A percentile compares a stretch with the other conserved stretches of the same genome.
phyloP scores from a whole-genome alignment of 2,113 vertebrate species.

The Phalacrocorax pelagicus region DNA sequence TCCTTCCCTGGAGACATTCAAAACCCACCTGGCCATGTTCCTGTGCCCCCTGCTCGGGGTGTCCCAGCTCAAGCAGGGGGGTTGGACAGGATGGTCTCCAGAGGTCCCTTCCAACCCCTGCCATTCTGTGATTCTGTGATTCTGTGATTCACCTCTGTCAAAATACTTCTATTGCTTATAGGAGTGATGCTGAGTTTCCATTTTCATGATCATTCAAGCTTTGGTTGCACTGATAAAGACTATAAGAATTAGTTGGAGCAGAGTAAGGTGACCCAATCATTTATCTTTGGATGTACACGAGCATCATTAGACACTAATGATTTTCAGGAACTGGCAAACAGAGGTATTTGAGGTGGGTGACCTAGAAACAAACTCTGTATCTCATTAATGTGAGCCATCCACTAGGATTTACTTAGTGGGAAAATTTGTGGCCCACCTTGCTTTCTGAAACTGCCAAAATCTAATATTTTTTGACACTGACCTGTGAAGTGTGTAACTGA shows the following conservation, averaged over 20 bases:
- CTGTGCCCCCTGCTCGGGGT: too few relatives aligned
- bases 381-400: neutral
- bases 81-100: too few relatives aligned
- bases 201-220: neutral
- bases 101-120: too few relatives aligned
- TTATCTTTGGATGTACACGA: neutral
- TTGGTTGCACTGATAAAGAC: neutral
- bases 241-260: neutral
- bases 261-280: neutral
- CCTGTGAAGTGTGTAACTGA: neutral
- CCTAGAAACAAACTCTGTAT: neutral
- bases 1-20: too few relatives aligned
- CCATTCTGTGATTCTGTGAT: too few relatives aligned
- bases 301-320: neutral
- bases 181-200: neutral
- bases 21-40: too few relatives aligned
- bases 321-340: neutral
- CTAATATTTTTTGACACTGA: neutral
- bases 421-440: neutral
- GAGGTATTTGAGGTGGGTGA: slow-evolving; percentile 9
- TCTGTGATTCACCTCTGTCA: neutral
- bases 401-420: neutral
- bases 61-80: too few relatives aligned
- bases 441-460: neutral
- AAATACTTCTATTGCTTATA: neutral